Base-by-base conservation (phyloP, 2,888 invertebrate species). In the Perizoma flavofasciatum region DNA sequence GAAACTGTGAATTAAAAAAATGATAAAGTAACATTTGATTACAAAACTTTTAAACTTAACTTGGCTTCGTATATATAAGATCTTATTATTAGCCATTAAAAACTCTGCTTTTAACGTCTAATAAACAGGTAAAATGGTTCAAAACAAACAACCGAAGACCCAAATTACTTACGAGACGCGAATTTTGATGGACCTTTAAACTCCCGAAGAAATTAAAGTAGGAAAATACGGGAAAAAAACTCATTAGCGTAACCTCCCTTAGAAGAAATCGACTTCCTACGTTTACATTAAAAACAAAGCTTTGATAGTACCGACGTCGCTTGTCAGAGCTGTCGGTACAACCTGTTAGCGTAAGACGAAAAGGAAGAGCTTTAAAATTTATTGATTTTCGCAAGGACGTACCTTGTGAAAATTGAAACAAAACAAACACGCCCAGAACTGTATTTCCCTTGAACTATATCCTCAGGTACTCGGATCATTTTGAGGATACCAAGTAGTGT, bases 131-230 rank as follows among this genome's bases (percentile, higher is more conserved):
- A 63, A 56, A 59, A 49, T 60, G 56, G 65, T 62, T 57, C 40
- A 65, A 74, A 72, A 70, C 71, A 70, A 74, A 71, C 61, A 71
- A 65, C 68, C 61, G 40, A 59, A 63, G 6, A 40, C 66, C 72
- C 66, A 74, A 77, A 79, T 78, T 75, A 73, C 79, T 72, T 67
- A 75, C 79, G 73, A 72, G 80, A 74, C 69, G 62, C 49, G 77
- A 79, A 79, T 79, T 75, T 75, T 74, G 73, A 79, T 74, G 67
- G 66, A 59, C 69, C 67, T 60, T 62, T 7, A 54, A 64, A 65
- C 60, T 63, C 66, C 50, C 43, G 46, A 45, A 39, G 55, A 62
- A 67, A 68, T 67, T 62, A 65, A 71, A 64, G 65, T 61, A 55
- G 63, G 59, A 56, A 54, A 62, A 56, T 64, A 62, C 37, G 37